A percentile compares a stretch with the other conserved stretches of the same genome.
Evolutionary conservation across 2,797 vertebrate species (phyloP).

Genomic region (Acanthurus leucopareius): DNA sequence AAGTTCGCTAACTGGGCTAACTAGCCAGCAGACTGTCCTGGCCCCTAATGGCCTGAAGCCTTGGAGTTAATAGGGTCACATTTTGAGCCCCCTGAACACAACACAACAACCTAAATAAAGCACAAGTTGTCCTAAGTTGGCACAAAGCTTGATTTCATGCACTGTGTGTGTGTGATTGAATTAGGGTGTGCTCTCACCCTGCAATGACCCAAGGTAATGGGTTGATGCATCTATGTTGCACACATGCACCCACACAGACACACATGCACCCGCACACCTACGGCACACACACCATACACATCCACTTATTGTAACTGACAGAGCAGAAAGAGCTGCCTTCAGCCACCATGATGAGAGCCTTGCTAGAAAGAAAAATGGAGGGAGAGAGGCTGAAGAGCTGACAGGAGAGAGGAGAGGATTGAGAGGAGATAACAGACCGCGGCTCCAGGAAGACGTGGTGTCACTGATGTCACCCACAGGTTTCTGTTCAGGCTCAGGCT

Average conservation of each 20-base stretch:
- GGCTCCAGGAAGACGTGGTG: constrained; percentile 10
- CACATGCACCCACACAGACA: constrained; percentile 29
- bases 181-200: constrained; percentile 68
- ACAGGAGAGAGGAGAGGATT: constrained; percentile 31
- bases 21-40: not conserved
- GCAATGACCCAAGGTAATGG: constrained; percentile 70
- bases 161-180: constrained; percentile 70
- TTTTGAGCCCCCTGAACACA: constrained; percentile 41
- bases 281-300: constrained; percentile 33
- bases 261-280: constrained; percentile 17
- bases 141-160: constrained; percentile 71
- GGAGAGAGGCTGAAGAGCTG: constrained; percentile 37
- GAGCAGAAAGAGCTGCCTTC: constrained; percentile 69
- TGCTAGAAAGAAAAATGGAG: constrained; percentile 47
- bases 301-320: constrained; percentile 69
- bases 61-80: constrained; percentile 47
- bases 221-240: constrained; percentile 55
- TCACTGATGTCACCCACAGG: constrained; percentile 24
- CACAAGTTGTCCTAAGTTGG: constrained; percentile 66
- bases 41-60: constrained; percentile 43
- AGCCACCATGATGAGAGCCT: constrained; percentile 53
- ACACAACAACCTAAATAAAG: constrained; percentile 57
- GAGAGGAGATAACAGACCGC: constrained; percentile 25
- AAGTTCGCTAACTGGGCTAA: constrained; percentile 42
- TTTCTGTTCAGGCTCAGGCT: not conserved